Percentiles rank a stretch among this genome's conserved stretches.
These are phyloP conservation scores for Neotoma lepida DNA, from an alignment of 2,113 vertebrate genomes.

Conservation along the genomic window DNA sequence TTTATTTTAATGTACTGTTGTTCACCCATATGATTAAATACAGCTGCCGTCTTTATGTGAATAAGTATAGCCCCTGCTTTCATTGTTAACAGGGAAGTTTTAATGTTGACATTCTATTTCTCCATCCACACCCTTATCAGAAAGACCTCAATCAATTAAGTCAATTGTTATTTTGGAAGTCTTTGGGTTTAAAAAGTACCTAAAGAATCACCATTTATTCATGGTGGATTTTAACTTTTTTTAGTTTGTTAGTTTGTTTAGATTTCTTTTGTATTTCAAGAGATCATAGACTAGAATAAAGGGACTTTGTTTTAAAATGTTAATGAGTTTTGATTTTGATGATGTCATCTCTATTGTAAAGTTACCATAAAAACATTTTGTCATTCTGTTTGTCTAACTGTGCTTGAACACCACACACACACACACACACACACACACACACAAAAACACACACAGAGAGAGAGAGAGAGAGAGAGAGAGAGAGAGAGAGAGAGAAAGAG, in stretches of 20 bases:
- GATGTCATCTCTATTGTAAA: not conserved
- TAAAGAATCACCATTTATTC: not conserved
- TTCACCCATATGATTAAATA: not conserved
- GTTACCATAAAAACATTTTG: not conserved
- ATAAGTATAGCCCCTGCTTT: not conserved
- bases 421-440: not conserved
- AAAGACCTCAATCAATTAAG: not conserved
- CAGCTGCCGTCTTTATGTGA: not conserved
- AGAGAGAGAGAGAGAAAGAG: no score
- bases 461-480: no score
- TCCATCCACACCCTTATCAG: not conserved
- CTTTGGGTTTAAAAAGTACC: not conserved
- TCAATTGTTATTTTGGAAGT: not conserved
- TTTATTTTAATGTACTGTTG: not conserved
- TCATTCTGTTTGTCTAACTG: conserved; percentile 7
- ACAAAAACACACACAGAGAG: not conserved
- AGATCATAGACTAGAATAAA: conserved; percentile 31
- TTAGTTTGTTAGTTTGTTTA: not conserved
- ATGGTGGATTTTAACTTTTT: not conserved
- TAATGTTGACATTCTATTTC: not conserved
- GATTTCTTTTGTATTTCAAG: conserved; percentile 46
- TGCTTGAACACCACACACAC: not conserved
- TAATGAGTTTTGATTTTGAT: conserved; percentile 66
- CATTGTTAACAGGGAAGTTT: not conserved
- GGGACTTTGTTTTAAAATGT: conserved; percentile 37